phyloP scores from a whole-genome alignment of 1,140 invertebrate genomes.

The Bombus polaris region DNA sequence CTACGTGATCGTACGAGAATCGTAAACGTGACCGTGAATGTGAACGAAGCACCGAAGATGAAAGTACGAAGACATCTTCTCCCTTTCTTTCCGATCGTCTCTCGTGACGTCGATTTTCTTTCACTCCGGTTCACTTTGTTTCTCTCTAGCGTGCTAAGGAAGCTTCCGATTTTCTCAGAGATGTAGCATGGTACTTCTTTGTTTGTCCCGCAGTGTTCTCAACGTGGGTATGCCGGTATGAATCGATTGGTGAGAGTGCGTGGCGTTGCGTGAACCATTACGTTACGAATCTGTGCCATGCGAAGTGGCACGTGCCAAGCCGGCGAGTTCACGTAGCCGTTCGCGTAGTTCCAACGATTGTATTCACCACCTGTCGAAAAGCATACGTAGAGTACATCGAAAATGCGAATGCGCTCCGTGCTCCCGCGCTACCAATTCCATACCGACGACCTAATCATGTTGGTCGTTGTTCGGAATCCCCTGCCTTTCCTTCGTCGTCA shows the following conservation, averaged over 20 bases:
- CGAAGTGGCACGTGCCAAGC: slow-evolving; percentile 82
- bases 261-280: slow-evolving; percentile 83
- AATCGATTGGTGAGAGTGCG: slow-evolving; percentile 82
- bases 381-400: slow-evolving; percentile 69
- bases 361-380: slow-evolving; percentile 83
- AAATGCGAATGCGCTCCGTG: neutral
- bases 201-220: slow-evolving; percentile 55
- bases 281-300: slow-evolving; percentile 82
- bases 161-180: slow-evolving; percentile 23
- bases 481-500: no score
- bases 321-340: slow-evolving; percentile 82
- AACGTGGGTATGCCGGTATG: slow-evolving; percentile 76
- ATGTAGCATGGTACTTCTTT: slow-evolving; percentile 68
- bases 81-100: neutral
- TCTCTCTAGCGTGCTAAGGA: slow-evolving; percentile 33
- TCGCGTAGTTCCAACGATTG: slow-evolving; percentile 81
- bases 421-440: neutral
- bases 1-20: neutral
- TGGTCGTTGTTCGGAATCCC: no score
- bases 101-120: neutral
- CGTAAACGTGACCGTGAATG: slow-evolving; percentile 4
- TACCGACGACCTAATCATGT: no score
- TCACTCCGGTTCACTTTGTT: neutral
- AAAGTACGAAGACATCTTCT: slow-evolving; percentile 20
- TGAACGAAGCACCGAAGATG: slow-evolving; percentile 28